phyloP scores from a whole-genome alignment of 2,797 vertebrate genomes.

The Jordanella pulchra region DNA sequence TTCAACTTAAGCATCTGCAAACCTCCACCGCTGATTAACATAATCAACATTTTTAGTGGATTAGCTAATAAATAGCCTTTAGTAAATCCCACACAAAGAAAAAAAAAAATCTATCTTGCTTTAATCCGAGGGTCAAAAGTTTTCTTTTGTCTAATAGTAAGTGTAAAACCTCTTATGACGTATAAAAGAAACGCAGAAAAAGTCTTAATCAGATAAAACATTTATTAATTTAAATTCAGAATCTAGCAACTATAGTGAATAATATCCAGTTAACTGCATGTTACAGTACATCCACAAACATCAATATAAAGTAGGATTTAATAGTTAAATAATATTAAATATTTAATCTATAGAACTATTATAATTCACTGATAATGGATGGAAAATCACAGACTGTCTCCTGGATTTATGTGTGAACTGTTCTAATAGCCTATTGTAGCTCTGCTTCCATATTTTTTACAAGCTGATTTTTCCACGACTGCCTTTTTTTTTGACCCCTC shows the following conservation, averaged over 20 bases:
- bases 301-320: neutral
- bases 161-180: conserved; percentile 25
- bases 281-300: neutral
- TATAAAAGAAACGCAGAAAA: conserved; percentile 35
- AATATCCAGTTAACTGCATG: neutral
- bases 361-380: too few relatives aligned
- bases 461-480: neutral
- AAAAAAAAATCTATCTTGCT: neutral
- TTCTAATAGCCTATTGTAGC: neutral
- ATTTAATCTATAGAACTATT: too few relatives aligned
- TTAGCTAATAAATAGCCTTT: neutral
- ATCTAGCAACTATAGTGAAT: neutral
- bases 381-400: neutral
- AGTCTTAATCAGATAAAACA: neutral
- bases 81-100: neutral
- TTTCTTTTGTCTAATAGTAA: neutral
- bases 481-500: neutral
- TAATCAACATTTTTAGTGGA: neutral
- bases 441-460: too few relatives aligned
- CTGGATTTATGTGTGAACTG: too few relatives aligned
- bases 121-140: neutral
- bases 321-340: too few relatives aligned
- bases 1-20: conserved; percentile 8
- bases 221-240: neutral
- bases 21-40: conserved; percentile 5